Evolutionary conservation across 2,888 invertebrate genomes (phyloP).

Genomic region (Leucophenga maculata): DNA sequence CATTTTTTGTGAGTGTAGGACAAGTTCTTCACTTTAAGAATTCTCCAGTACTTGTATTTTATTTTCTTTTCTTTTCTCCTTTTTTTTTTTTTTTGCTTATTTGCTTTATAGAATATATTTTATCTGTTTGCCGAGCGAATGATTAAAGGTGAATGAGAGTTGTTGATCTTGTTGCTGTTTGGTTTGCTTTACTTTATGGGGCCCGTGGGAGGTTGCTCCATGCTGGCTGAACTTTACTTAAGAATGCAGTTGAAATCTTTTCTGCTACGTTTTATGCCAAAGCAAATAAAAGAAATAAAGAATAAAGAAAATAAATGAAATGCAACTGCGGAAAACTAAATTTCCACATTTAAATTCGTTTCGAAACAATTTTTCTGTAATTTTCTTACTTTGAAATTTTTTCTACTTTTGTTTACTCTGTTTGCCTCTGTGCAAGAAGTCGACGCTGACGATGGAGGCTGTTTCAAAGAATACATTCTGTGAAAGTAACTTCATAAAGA

Average conservation of each 20-base stretch:
- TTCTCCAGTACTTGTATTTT: too few species aligned
- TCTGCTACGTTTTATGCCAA: not conserved
- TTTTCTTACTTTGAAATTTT: slow-evolving; percentile 11
- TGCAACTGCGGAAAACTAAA: too few species aligned
- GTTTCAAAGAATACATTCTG: slow-evolving; percentile 51
- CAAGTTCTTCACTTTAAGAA: too few species aligned
- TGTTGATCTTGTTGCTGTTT: slow-evolving; percentile 18
- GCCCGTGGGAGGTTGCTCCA: too few species aligned
- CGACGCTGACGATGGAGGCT: slow-evolving; percentile 30
- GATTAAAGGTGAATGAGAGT: slow-evolving; percentile 56
- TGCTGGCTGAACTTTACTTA: slow-evolving; percentile 8
- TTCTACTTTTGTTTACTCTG: slow-evolving; percentile 6
- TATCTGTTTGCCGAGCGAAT: slow-evolving; percentile 62
- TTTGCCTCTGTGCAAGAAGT: not conserved
- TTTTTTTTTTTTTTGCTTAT: too few species aligned
- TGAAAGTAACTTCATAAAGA: slow-evolving; percentile 64
- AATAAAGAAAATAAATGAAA: too few species aligned
- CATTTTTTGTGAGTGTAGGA: too few species aligned
- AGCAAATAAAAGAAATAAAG: not conserved
- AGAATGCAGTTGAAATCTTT: slow-evolving; percentile 28
- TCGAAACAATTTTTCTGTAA: slow-evolving; percentile 46
- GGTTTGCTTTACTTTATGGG: too few species aligned
- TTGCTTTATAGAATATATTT: too few species aligned
- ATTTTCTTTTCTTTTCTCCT: too few species aligned
- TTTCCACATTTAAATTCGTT: slow-evolving; percentile 53